phyloP scores from a whole-genome alignment of 2,113 vertebrate species.

The Meles meles region DNA sequence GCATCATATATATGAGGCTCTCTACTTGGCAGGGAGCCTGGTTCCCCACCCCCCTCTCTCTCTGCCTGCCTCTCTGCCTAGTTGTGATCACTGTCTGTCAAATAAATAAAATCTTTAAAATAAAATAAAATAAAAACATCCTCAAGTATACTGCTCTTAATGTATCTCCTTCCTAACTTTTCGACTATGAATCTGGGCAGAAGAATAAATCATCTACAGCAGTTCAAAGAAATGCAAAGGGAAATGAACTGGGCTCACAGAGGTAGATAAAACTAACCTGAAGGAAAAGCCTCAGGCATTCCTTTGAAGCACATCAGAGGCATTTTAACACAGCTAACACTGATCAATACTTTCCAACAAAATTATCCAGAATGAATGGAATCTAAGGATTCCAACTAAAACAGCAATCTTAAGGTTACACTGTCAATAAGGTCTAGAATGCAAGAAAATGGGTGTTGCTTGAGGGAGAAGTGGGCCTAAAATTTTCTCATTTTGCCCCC shows the following conservation, averaged over 20 bases:
- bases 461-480: not conserved
- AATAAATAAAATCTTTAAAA: too few relatives aligned
- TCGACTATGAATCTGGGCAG: not conserved
- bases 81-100: too few relatives aligned
- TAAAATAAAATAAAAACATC: not conserved
- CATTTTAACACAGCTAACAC: not conserved
- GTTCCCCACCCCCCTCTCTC: rapidly evolving
- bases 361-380: conserved; percentile 8
- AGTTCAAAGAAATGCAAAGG: not conserved
- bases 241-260: not conserved
- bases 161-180: not conserved
- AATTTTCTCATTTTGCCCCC: not conserved
- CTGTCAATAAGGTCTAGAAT: not conserved
- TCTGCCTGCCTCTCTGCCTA: too few relatives aligned
- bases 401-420: not conserved
- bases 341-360: not conserved
- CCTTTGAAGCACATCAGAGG: not conserved
- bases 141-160: not conserved
- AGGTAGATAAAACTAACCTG: not conserved
- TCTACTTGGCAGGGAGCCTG: too few relatives aligned
- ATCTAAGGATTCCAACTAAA: not conserved
- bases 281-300: not conserved
- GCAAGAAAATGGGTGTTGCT: not conserved
- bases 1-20: too few relatives aligned
- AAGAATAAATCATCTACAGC: not conserved